These are phyloP conservation scores for Pentamera pediparva DNA, from an alignment of 53 echinoderm and acorn worm genomes.

Conservation along the genomic window DNA sequence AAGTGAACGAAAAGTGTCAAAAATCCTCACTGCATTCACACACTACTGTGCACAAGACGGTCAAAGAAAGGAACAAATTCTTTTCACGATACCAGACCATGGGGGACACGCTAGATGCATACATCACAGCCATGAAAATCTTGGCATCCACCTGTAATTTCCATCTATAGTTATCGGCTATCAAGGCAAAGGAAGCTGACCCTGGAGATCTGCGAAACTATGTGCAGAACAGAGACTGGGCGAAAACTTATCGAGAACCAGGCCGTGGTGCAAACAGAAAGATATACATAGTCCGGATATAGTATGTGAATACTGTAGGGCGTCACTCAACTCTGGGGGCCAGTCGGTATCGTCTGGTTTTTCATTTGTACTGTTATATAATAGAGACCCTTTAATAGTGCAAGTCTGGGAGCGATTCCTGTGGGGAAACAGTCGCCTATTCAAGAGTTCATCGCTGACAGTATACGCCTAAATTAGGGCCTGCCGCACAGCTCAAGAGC, in stretches of 20 bases:
- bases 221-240: not conserved
- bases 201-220: not conserved
- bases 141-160: slow-evolving; percentile 33
- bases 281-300: too few relatives aligned
- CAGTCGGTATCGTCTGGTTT: too few relatives aligned
- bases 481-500: too few relatives aligned
- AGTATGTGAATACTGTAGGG: too few relatives aligned
- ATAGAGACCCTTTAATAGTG: too few relatives aligned
- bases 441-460: too few relatives aligned
- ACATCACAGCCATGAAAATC: slow-evolving; percentile 40
- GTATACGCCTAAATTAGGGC: too few relatives aligned
- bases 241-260: not conserved
- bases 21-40: slow-evolving; percentile 26
- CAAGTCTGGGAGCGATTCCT: too few relatives aligned
- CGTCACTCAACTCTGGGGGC: too few relatives aligned
- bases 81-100: slow-evolving; percentile 11
- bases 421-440: too few relatives aligned
- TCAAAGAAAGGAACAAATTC: slow-evolving; percentile 40
- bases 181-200: not conserved
- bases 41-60: slow-evolving; percentile 44
- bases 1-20: not conserved
- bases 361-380: too few relatives aligned
- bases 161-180: not conserved
- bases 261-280: not conserved
- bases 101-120: not conserved